Evolutionary conservation across 2,113 vertebrate genomes (phyloP), one percentile per base, ranked within the genome.

Genomic region (Micromys minutus): DNA sequence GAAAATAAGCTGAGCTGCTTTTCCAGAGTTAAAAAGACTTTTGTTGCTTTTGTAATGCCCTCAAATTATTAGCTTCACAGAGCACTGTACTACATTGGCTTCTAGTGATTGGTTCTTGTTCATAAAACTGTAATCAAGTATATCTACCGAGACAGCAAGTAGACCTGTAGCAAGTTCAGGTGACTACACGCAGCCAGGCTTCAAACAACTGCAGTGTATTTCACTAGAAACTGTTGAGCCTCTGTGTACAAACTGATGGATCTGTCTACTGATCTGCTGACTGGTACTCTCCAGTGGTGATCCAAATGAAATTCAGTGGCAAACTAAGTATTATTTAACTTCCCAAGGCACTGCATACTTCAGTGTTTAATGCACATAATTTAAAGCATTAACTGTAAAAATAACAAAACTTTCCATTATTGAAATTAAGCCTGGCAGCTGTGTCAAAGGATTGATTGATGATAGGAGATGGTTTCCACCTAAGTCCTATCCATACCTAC

Each of bases 381-480:
- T 90, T 77, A 85, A 96, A 96, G 65, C 89, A 90, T 92, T 96
- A 93, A 55, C 91, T 95, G 90, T 88, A 94, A 88, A 95, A 95
- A 93, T 77, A 95, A 71, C 74, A 97, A 96, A 97, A 91, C 63
- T 13, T 97, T 97, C 95, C 96, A 96, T 93, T 96, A 89, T 88
- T 86, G 96, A 97, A 97, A 95, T 97, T 94, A 96, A 97, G 97
- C 47, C 39, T 95, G 94, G 91, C 89, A 97, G 95, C 89, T 96
- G 90, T 94, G 91, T 91, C 87, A 94, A 94, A 36, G 93, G 96
- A 96, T 83, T 97, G 87, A 90, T 74, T 92, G 81, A 94, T 31
- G 80, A 87, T 93, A 96, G 93, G 96, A 93, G 96, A 90, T 97
- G 89, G 88, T 95, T 95, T 93, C 85, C n/a, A 92, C 84, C 93